Percentiles rank a stretch among this genome's conserved stretches.
Conservation (phyloP, 2,797 vertebrate species). For the Muscicapa striata region DNA sequence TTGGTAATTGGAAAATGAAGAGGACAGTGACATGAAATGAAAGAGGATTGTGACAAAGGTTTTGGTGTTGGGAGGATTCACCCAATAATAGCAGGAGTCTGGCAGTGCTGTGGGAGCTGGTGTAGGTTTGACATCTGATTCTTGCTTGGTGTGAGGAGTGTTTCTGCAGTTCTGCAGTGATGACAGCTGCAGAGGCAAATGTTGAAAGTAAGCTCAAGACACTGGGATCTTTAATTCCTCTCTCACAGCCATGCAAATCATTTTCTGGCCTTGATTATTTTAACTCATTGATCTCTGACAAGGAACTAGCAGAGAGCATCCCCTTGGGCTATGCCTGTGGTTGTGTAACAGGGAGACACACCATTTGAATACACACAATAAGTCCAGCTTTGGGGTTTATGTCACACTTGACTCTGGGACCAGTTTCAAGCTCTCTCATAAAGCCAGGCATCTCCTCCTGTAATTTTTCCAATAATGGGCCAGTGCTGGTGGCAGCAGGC, state of each 20-base stretch:
- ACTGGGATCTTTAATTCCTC: background rate
- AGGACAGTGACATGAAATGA: background rate
- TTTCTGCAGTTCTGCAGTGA: background rate
- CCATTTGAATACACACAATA: background rate
- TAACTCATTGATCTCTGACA: slow-evolving; percentile 36
- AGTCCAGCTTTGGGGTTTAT: slow-evolving; percentile 59
- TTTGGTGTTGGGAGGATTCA: background rate
- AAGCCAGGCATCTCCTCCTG: slow-evolving; percentile 57
- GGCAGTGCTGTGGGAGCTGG: background rate
- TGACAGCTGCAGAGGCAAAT: background rate
- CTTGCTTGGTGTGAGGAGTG: background rate
- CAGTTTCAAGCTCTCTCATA: slow-evolving; percentile 56
- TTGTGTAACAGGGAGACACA: slow-evolving; percentile 36
- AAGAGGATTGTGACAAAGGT: background rate
- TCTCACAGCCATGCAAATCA: background rate
- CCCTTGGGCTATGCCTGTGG: slow-evolving; percentile 14
- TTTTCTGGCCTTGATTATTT: slow-evolving; percentile 30
- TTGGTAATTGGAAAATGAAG: background rate
- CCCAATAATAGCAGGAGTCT: background rate
- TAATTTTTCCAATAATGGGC: slow-evolving; percentile 54
- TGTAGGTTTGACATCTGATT: background rate
- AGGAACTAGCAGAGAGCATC: background rate
- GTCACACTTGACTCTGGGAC: slow-evolving; percentile 62
- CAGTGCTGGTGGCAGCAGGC: slow-evolving; percentile 59
- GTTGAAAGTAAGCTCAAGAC: background rate